Evolutionary conservation across 2,113 vertebrate species (phyloP), one percentile per base, ranked within the genome.

Genomic region (Oceanodroma tethys): DNA sequence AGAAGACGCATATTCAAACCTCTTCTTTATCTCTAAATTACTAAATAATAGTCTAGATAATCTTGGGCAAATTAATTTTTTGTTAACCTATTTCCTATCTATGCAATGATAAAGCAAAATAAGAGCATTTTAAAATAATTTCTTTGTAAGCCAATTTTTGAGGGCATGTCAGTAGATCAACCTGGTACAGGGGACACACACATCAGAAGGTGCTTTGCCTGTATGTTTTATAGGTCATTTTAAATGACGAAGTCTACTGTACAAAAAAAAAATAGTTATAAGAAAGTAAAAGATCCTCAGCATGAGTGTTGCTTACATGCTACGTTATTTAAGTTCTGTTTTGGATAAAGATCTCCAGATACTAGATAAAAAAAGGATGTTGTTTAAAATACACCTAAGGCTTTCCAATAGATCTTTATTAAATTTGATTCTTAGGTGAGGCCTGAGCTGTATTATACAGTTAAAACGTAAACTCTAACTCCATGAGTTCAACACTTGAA

Each of bases 121-220:
- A 55, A 34, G 6, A 81, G 4, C 10, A 13, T 43, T 85, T 90
- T 88, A 7, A 85, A 87, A 48, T 66, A 4, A 58, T 27, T 87
- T 65, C 4, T 16, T 52, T 60, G 20, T 60, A 88, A 58, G 16
- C 6, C 11, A 11, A 45, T 71, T 94, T 76, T 74, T 78, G 68
- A n/a, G 55, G 17, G 13, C n/a, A 58, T 29, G 12, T 81, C 30
- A 70, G 55, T 48, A 32, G 42, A 76, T n/a, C 0, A 0, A 38
- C 18, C 7, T 56, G n/a, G 13, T 63, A 10, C 18, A 45, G 47
- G 59, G 26, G 11, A 32, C 29, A 7, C 1, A 4, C 1, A 1
- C 21, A 70, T 20, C 29, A 30, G 65, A 71, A 88, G 36, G 17
- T 60, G 6, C 4, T 62, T 93, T 63, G 13, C 55, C 74, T 82